Conservation (phyloP, 1,140 invertebrate species). For the Eumaeus atala region DNA sequence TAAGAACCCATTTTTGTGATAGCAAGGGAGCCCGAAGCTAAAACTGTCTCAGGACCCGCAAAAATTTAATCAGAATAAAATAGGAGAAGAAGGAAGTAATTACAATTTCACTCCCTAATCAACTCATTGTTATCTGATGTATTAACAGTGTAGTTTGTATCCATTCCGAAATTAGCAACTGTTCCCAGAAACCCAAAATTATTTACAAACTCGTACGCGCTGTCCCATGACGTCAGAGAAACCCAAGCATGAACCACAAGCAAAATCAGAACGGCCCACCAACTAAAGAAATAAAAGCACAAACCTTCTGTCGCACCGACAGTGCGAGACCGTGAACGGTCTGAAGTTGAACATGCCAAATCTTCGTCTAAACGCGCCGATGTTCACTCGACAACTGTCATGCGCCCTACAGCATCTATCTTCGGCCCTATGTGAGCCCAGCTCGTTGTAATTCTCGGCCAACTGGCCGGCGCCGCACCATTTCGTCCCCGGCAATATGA, state of each 20-base stretch:
- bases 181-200: background rate
- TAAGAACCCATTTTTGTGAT: too few relatives aligned
- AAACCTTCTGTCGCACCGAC: slow-evolving; percentile 89
- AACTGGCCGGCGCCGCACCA: slow-evolving; percentile 88
- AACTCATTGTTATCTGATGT: too few relatives aligned
- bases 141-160: too few relatives aligned
- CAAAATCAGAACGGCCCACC: slow-evolving; percentile 25
- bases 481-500: slow-evolving; percentile 84
- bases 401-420: slow-evolving; percentile 89
- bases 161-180: too few relatives aligned
- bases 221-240: slow-evolving; percentile 4
- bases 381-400: slow-evolving; percentile 82
- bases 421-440: slow-evolving; percentile 80
- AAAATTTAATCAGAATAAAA: too few relatives aligned
- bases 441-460: slow-evolving; percentile 78
- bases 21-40: too few relatives aligned
- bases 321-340: slow-evolving; percentile 90
- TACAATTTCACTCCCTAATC: too few relatives aligned
- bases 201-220: slow-evolving; percentile 14
- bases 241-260: slow-evolving; percentile 17
- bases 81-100: too few relatives aligned
- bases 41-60: too few relatives aligned
- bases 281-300: slow-evolving; percentile 38
- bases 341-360: slow-evolving; percentile 87
- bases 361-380: slow-evolving; percentile 79